Evolutionary conservation across 1,140 invertebrate genomes (phyloP), one percentile per base, ranked within the genome.

Genomic region (Sminthurides bifidus): DNA sequence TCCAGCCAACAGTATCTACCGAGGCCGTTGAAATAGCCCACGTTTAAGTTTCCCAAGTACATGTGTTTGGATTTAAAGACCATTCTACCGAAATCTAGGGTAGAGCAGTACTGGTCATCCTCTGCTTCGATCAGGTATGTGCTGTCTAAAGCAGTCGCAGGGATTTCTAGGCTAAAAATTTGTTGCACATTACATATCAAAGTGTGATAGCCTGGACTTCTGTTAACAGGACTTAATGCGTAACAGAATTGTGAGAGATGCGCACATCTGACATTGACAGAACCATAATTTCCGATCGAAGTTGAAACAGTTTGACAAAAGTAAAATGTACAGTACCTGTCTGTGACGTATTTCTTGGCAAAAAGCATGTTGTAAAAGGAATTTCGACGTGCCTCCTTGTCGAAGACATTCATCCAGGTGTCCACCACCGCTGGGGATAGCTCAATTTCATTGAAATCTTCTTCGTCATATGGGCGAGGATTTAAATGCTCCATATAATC

Each of bases 51-150:
- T 30, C 61, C 61, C 2, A 54, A 56, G 41, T 58, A 64, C 2
- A 60, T 46, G 17, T 59, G 31, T 43, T 64, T 64, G 15, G 55
- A 58, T 49, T 64, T 64, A 29, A 64, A 53, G 2, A 64, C 61
- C 1, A 57, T 30, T 10, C 61, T 44, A 23, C 48, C 61, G 27
- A 57, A 63, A 23, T 57, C 54, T 3, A 55, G 17, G 41, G 53
- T 56, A 10, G 48, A 19, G 3, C 52, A n/a, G 10, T 33, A 52
- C 26, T 59, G 27, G 2, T 17, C 8, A 17, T 29, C 23, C 24
- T 59, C 57, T 0, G 54, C 61, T 33, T 56, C 61, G 1, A 63
- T 21, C 12, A 63, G 46, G 23, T 54, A 41, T 19, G 26, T 33
- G 4, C 35, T 19, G 17, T 51, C 44, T 17, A 38, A 15, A 30